These are phyloP conservation scores for Drosophila saltans DNA, from an alignment of 1,140 invertebrate species.

Conservation along the genomic window DNA sequence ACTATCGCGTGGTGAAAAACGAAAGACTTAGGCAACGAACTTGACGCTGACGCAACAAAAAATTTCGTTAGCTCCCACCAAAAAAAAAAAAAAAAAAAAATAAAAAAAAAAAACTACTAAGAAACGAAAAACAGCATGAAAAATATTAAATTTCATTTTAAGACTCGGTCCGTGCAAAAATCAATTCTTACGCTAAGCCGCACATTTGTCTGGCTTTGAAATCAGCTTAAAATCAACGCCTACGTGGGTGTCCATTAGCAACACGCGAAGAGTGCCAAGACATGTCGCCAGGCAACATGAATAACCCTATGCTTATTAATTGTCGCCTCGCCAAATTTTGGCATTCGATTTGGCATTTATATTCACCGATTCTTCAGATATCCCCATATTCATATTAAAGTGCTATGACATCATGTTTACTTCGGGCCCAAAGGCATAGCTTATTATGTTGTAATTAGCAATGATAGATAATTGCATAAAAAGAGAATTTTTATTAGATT, in stretches of 20 bases:
- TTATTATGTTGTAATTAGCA: conserved; percentile 10
- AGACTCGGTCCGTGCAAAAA: conserved; percentile 59
- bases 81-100: conserved; percentile 17
- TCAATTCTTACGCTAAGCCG: conserved; percentile 67
- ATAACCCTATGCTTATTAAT: conserved; percentile 70
- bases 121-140: conserved; percentile 26
- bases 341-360: conserved; percentile 53
- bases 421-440: neutral
- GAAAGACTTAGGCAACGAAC: conserved; percentile 77
- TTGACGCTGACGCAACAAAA: conserved; percentile 56
- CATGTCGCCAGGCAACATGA: conserved; percentile 40
- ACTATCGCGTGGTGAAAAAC: conserved; percentile 25
- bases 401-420: conserved; percentile 55
- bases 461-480: neutral
- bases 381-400: conserved; percentile 13
- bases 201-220: conserved; percentile 81
- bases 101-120: neutral
- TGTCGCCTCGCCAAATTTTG: conserved; percentile 53
- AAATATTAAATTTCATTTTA: conserved; percentile 71
- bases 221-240: conserved; percentile 81
- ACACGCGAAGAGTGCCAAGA: conserved; percentile 11
- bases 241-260: conserved; percentile 67
- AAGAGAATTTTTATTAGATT: neutral
- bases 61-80: conserved; percentile 5
- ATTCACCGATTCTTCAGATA: conserved; percentile 30